phyloP scores from a whole-genome alignment of 2,888 invertebrate genomes.

The Melanargia galathea region DNA sequence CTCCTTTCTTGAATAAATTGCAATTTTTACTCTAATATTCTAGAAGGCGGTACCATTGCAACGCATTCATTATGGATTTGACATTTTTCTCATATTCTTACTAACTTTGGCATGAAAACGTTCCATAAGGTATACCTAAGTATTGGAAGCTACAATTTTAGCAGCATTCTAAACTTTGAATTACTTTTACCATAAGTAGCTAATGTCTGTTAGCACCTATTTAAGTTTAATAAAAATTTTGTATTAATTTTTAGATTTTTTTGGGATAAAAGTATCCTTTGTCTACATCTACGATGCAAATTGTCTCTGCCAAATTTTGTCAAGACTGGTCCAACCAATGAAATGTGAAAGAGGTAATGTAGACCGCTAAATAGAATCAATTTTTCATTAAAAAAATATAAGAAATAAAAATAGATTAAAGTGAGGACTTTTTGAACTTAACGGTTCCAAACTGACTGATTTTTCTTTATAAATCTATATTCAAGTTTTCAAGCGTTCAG shows the following conservation, averaged over 20 bases:
- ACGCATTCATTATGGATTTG: slow-evolving; percentile 17
- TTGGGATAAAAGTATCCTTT: too few relatives aligned
- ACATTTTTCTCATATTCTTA: slow-evolving; percentile 17
- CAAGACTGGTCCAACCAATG: too few relatives aligned
- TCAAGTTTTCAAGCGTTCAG: neutral
- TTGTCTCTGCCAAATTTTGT: too few relatives aligned
- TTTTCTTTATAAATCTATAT: neutral
- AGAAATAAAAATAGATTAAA: too few relatives aligned
- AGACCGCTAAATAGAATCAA: too few relatives aligned
- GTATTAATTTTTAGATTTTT: too few relatives aligned
- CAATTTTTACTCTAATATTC: slow-evolving; percentile 28
- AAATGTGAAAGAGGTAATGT: too few relatives aligned
- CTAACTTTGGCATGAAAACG: slow-evolving; percentile 14
- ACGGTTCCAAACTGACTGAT: neutral
- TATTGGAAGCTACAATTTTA: neutral
- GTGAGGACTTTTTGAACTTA: neutral
- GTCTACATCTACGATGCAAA: too few relatives aligned
- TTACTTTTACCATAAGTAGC: neutral
- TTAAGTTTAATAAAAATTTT: too few relatives aligned
- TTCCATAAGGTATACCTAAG: neutral
- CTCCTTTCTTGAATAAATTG: slow-evolving; percentile 27
- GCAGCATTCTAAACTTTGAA: neutral
- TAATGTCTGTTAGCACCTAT: too few relatives aligned
- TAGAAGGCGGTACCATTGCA: slow-evolving; percentile 15
- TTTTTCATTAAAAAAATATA: too few relatives aligned